phyloP scores from a whole-genome alignment of 2,888 invertebrate species.

The Teleogryllus oceanicus region DNA sequence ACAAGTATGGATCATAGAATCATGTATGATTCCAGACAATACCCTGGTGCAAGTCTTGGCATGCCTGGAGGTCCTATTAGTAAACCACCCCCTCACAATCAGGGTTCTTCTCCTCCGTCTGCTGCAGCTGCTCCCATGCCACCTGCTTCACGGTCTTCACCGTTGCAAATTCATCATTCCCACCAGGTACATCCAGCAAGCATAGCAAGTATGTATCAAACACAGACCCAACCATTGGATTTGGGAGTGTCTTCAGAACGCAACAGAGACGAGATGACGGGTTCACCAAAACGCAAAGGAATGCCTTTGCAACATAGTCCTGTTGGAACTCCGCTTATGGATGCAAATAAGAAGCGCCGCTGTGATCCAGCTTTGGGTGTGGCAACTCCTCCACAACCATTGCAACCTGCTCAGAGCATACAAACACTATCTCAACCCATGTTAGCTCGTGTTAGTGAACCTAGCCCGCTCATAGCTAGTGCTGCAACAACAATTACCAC shows the following conservation, averaged over 20 bases:
- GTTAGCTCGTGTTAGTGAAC: constrained; percentile 58
- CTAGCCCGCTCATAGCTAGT: constrained; percentile 65
- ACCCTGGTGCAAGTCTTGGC: constrained; percentile 38
- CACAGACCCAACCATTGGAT: constrained; percentile 76
- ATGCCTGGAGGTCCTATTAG: constrained; percentile 41
- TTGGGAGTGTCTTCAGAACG: constrained; percentile 56
- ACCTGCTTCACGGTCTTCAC: constrained; percentile 36
- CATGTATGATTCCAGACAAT: constrained; percentile 46
- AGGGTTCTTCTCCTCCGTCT: constrained; percentile 34
- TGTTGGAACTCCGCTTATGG: constrained; percentile 53
- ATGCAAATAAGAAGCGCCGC: constrained; percentile 58
- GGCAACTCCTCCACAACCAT: constrained; percentile 20
- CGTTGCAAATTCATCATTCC: constrained; percentile 34
- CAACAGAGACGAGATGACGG: constrained; percentile 39
- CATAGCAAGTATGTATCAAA: constrained; percentile 47
- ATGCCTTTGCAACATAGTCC: constrained; percentile 53
- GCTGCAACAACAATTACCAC: constrained; percentile 57
- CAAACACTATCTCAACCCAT: constrained; percentile 46
- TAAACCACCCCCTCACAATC: constrained; percentile 39
- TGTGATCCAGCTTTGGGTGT: constrained; percentile 28
- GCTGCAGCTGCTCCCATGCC: constrained; percentile 36
- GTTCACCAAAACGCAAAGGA: constrained; percentile 60
- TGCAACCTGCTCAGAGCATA: constrained; percentile 38
- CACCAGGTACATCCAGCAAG: constrained; percentile 43
- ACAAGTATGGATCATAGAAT: constrained; percentile 45